Evolutionary conservation across 2,888 invertebrate genomes (phyloP).

Genomic region (Patella ulyssiponensis): DNA sequence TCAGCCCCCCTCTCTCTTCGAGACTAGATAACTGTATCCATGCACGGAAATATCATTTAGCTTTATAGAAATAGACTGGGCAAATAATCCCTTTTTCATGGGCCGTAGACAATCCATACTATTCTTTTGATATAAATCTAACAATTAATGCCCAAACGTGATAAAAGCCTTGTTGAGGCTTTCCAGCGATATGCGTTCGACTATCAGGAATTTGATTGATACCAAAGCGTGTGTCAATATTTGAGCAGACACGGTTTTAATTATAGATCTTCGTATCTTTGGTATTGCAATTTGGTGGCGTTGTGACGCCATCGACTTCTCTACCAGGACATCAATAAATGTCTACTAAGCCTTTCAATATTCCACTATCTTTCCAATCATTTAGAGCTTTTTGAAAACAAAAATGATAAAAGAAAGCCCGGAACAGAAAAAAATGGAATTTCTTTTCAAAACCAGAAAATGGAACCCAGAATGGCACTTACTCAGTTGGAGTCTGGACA

Average conservation of each 20-base stretch:
- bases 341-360: conserved; percentile 9
- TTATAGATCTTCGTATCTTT: conserved; percentile 12
- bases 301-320: conserved; percentile 12
- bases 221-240: conserved; percentile 8
- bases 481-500: too few species aligned
- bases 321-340: conserved; percentile 8
- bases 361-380: conserved; percentile 3
- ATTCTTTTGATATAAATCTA: conserved; percentile 10
- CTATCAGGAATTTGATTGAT: conserved; percentile 11
- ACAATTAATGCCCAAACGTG: conserved; percentile 12
- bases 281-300: conserved; percentile 11
- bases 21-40: not conserved
- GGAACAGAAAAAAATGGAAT: too few species aligned
- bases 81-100: not conserved
- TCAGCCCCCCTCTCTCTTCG: not conserved
- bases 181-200: conserved; percentile 7
- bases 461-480: too few species aligned
- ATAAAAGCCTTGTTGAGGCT: conserved; percentile 11
- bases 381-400: conserved; percentile 12
- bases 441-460: too few species aligned
- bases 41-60: not conserved
- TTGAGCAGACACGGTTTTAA: conserved; percentile 12
- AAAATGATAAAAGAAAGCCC: conserved; percentile 2
- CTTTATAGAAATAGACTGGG: not conserved
- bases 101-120: conserved; percentile 5